A percentile compares a stretch with the other conserved stretches of the same genome.
These are phyloP conservation scores for Bugulina stolonifera DNA, from an alignment of 2,888 invertebrate genomes.

Conservation along the genomic window DNA sequence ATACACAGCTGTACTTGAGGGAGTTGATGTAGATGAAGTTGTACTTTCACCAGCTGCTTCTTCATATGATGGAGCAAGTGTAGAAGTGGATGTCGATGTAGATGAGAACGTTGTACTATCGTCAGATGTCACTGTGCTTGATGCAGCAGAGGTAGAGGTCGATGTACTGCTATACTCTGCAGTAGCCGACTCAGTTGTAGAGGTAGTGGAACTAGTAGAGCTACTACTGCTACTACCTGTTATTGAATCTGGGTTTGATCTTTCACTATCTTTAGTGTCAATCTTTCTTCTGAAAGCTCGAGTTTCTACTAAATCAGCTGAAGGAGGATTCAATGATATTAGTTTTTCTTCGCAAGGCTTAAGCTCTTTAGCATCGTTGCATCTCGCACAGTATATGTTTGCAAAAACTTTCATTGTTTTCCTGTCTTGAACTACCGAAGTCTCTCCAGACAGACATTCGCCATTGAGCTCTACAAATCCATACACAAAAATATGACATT, in stretches of 20 bases:
- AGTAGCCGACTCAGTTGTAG: background rate
- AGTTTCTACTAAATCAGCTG: no score
- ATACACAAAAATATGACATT: background rate
- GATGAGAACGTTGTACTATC: no score
- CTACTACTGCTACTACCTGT: no score
- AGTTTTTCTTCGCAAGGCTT: background rate
- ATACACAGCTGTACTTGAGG: no score
- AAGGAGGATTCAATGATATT: no score
- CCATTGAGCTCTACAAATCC: background rate
- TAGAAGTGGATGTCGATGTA: background rate
- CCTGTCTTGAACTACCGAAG: background rate
- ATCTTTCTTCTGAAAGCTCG: no score
- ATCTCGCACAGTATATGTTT: background rate
- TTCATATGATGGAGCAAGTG: no score
- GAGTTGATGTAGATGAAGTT: no score
- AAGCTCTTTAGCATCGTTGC: background rate
- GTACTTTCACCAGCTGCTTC: no score
- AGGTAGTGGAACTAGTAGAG: slow-evolving; percentile 8
- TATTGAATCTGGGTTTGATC: no score
- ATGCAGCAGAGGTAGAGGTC: background rate
- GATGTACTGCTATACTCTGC: background rate
- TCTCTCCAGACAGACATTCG: background rate
- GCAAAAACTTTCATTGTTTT: background rate
- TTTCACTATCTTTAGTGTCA: no score
- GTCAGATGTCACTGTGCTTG: background rate